A percentile compares a stretch with the other conserved stretches of the same genome.
phyloP scores from a whole-genome alignment of 1,140 invertebrate genomes.

The Oryctes rhinoceros region DNA sequence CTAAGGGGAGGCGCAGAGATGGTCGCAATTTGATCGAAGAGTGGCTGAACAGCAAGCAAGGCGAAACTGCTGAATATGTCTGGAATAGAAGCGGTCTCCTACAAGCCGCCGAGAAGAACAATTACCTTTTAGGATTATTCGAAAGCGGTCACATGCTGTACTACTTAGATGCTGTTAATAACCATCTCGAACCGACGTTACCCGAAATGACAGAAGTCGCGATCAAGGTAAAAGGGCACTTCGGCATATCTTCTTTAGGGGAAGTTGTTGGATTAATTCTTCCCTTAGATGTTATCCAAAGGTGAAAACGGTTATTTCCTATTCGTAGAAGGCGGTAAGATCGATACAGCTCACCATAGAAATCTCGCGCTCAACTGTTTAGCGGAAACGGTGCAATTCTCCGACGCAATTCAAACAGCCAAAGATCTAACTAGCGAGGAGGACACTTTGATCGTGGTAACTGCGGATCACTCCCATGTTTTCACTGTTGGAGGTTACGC shows the following conservation, averaged over 20 bases:
- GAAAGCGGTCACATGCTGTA: conserved; percentile 64
- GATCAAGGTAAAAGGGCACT: conserved; percentile 70
- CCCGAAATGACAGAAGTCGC: conserved; percentile 84
- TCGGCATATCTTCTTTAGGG: too few relatives aligned
- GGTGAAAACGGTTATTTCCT: conserved; percentile 75
- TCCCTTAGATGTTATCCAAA: conserved; percentile 66
- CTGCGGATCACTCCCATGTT: conserved; percentile 73
- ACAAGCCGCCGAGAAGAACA: conserved; percentile 55
- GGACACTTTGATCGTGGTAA: conserved; percentile 73
- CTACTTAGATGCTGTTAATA: conserved; percentile 65
- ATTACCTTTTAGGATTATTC: conserved; percentile 70
- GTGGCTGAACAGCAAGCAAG: conserved; percentile 54
- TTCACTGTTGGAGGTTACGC: conserved; percentile 74
- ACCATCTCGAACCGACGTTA: conserved; percentile 67
- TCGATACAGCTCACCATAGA: conserved; percentile 76
- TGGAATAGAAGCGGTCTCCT: conserved; percentile 66
- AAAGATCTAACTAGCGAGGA: conserved; percentile 49
- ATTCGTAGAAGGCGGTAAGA: conserved; percentile 76
- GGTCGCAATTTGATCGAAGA: conserved; percentile 63
- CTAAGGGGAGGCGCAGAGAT: conserved; percentile 61
- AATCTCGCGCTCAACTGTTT: conserved; percentile 70
- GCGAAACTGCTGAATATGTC: conserved; percentile 64
- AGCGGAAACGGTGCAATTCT: conserved; percentile 72
- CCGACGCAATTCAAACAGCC: conserved; percentile 70
- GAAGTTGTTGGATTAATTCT: too few relatives aligned